These are phyloP conservation scores for Paralinhomoeus sp. DNA, from an alignment of 2,888 invertebrate genomes.

Conservation along the genomic window DNA sequence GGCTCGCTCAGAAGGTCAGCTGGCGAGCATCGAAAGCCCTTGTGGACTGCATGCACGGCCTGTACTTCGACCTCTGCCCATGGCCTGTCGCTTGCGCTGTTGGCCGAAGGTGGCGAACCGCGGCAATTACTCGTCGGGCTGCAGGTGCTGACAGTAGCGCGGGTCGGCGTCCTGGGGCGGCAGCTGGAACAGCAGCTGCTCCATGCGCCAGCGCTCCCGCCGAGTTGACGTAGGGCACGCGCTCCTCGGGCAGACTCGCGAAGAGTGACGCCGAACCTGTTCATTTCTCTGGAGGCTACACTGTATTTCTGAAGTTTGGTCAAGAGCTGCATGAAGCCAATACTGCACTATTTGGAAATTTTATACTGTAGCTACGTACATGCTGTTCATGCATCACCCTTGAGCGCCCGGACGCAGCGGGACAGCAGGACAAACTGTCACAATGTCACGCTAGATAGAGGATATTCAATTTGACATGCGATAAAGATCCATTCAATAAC, in stretches of 20 bases:
- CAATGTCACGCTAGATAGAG: too few relatives aligned
- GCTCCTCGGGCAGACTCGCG: constrained; percentile 79
- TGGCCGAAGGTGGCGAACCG: constrained; percentile 45
- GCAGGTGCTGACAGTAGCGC: constrained; percentile 76
- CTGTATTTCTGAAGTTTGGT: too few relatives aligned
- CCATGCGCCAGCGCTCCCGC: constrained; percentile 76
- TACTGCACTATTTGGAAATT: too few relatives aligned
- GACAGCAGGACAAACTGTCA: too few relatives aligned
- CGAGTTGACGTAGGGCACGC: constrained; percentile 88
- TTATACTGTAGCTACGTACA: too few relatives aligned
- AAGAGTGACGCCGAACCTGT: constrained; percentile 96
- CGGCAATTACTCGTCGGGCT: constrained; percentile 82
- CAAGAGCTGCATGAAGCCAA: too few relatives aligned
- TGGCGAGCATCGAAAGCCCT: constrained; percentile 24
- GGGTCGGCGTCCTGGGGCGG: constrained; percentile 82
- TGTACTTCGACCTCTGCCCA: constrained; percentile 75
- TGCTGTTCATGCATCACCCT: too few relatives aligned
- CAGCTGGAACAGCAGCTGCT: constrained; percentile 77
- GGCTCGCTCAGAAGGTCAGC: background rate
- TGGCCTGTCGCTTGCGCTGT: constrained; percentile 75
- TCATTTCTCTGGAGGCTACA: too few relatives aligned
- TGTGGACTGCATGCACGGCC: constrained; percentile 41
- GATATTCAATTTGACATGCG: too few relatives aligned
- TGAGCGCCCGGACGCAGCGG: too few relatives aligned
- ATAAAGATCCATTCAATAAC: too few relatives aligned